Conservation (phyloP, 2,797 vertebrate genomes). For the Enteromius radiatus region DNA sequence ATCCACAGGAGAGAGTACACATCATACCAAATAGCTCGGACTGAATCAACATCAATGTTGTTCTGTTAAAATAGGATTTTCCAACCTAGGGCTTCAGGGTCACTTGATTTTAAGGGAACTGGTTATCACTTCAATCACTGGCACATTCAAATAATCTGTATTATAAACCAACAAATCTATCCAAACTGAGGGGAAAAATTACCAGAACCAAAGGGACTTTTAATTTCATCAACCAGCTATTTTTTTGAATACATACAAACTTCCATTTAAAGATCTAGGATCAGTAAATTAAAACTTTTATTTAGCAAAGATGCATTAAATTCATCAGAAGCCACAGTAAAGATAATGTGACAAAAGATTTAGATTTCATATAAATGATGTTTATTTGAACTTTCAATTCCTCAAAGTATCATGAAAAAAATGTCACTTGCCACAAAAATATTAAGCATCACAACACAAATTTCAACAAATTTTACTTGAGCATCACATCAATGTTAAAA, state of each 20-base stretch:
- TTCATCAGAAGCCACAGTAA: background rate
- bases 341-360: background rate
- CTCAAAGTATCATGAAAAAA: background rate
- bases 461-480: background rate
- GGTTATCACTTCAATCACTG: background rate
- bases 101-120: background rate
- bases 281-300: background rate
- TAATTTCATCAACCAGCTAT: background rate
- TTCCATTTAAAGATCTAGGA: background rate
- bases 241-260: background rate
- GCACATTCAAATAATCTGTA: background rate
- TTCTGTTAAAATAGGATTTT: background rate
- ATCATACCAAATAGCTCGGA: slow-evolving; percentile 11
- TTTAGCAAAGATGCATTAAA: background rate
- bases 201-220: background rate
- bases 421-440: background rate
- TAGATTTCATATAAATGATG: background rate
- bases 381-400: background rate
- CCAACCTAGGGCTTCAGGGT: background rate
- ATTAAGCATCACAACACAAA: background rate
- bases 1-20: background rate
- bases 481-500: background rate
- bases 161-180: background rate
- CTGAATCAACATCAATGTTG: slow-evolving; percentile 2
- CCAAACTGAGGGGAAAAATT: background rate